Percentiles rank a stretch among this genome's conserved stretches.
These are phyloP conservation scores for Zelleria hepariella DNA, from an alignment of 2,888 invertebrate genomes.

Conservation along the genomic window DNA sequence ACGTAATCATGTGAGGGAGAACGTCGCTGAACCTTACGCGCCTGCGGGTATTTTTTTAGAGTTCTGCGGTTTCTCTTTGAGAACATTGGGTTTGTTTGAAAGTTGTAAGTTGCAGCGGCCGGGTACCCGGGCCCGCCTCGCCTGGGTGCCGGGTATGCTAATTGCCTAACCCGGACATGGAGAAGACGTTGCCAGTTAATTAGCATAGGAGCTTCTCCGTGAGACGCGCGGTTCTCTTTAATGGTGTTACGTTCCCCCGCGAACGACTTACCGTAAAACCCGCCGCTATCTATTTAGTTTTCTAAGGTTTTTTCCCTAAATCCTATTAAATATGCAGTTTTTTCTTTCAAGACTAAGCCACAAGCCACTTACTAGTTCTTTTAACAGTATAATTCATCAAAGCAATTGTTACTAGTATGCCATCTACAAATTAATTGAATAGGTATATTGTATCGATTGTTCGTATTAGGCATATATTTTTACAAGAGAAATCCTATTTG, in stretches of 20 bases:
- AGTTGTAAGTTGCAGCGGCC: slow-evolving; percentile 17
- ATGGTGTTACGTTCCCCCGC: slow-evolving; percentile 20
- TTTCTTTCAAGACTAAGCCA: neutral
- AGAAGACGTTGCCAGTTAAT: slow-evolving; percentile 23
- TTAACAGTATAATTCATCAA: neutral
- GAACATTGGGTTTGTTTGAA: slow-evolving; percentile 18
- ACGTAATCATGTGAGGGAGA: neutral
- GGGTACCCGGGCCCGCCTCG: slow-evolving; percentile 12
- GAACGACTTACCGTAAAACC: slow-evolving; percentile 6
- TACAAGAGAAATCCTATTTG: neutral
- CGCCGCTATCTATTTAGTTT: neutral
- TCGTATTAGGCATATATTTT: neutral
- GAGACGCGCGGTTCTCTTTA: slow-evolving; percentile 15
- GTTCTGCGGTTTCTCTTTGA: neutral
- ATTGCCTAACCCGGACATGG: slow-evolving; percentile 22
- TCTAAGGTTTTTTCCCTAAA: neutral
- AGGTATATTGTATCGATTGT: too few relatives aligned
- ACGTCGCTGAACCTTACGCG: neutral
- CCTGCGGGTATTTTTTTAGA: slow-evolving; percentile 6
- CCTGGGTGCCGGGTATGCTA: slow-evolving; percentile 23
- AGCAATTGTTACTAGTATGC: neutral
- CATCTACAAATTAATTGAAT: neutral
- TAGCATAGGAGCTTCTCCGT: slow-evolving; percentile 22
- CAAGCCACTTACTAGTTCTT: neutral
- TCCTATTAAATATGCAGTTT: neutral